Base-by-base conservation (phyloP, 1,140 invertebrate species). In the Latrodectus geometricus region DNA sequence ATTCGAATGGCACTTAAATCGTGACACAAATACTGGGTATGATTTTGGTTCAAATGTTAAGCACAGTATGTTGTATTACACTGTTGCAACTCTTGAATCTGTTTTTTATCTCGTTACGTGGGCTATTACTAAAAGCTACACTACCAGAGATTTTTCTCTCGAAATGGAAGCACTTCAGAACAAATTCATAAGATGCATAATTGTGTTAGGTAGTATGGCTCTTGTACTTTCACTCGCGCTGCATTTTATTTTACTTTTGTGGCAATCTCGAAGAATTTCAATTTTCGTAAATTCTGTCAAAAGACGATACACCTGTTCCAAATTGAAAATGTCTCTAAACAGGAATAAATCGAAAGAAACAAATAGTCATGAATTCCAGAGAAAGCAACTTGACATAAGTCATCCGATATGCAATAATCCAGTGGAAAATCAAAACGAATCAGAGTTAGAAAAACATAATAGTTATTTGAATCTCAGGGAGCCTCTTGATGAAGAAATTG, bases 1-100 rank as follows among this genome's bases (percentile, higher is more conserved):
- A 72, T 87, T 87, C 52, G 85, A 87, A 35, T 87, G 76, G 76
- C 85, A 87, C n/a, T 50, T 87, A 11, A 79, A 87, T 68, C 9
- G 85, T 35, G 85, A 87, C 74, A 54, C 85, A 11, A 74, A 50
- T 79, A 87, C 85, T 48, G 85, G 69, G 0, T 87, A 87, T 35
- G 69, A 73, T 52, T 87, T 87, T 21, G 78, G 21, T 8, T 87
- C 85, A 50, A 80, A 80, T 48, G 61, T 87, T 0, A 87, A 80
- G 21, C 85, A 87, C 48, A 74, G 85, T 80, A 74, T 87, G 23
- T 8, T 87, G 9, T 87, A 87, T 20, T 87, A 87, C 48, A 73
- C 35, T 9, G 65, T 87, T 20, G 77, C 85, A 11, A 80, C 77
- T 17, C 20, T 80, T 35, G 85, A 87, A 87, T 87, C 85, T 4